phyloP scores from a whole-genome alignment of 2,888 invertebrate genomes.

The Laothoe populi region DNA sequence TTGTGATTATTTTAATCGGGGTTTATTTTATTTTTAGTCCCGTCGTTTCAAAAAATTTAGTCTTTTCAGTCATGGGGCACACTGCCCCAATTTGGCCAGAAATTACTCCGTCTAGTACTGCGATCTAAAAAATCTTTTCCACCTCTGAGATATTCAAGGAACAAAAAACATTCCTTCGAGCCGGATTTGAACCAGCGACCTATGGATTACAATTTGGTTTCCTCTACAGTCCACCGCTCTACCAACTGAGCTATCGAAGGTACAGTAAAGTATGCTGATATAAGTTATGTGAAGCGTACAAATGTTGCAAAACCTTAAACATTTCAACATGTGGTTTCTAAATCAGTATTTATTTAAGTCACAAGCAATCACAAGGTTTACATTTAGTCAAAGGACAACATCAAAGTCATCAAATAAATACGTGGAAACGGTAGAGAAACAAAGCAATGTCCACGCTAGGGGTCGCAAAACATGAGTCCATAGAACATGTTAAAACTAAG shows the following conservation, averaged over 20 bases:
- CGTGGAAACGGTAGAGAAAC: background rate
- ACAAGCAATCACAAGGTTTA: background rate
- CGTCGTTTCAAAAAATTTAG: too few species aligned
- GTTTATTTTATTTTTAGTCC: too few species aligned
- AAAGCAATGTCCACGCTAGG: background rate
- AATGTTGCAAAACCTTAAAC: background rate
- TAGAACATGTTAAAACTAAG: slow-evolving; percentile 6
- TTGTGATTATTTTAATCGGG: too few species aligned
- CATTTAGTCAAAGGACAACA: too few species aligned
- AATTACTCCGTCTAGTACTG: background rate
- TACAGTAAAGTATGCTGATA: slow-evolving; percentile 20
- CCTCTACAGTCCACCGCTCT: slow-evolving; percentile 83
- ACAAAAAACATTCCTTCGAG: slow-evolving; percentile 71
- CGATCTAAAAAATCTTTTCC: background rate
- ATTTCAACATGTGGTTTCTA: background rate
- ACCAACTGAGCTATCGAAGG: slow-evolving; percentile 86
- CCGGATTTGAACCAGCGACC: slow-evolving; percentile 87
- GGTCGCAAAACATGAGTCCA: background rate
- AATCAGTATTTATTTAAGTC: background rate
- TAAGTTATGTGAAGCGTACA: background rate
- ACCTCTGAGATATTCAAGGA: background rate
- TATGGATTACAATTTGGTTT: slow-evolving; percentile 68
- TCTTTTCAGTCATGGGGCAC: too few species aligned
- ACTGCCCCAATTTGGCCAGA: too few species aligned
- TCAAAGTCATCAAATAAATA: background rate